These are phyloP conservation scores for Trachymyrmex septentrionalis DNA, from an alignment of 1,140 invertebrate genomes.

Conservation along the genomic window DNA sequence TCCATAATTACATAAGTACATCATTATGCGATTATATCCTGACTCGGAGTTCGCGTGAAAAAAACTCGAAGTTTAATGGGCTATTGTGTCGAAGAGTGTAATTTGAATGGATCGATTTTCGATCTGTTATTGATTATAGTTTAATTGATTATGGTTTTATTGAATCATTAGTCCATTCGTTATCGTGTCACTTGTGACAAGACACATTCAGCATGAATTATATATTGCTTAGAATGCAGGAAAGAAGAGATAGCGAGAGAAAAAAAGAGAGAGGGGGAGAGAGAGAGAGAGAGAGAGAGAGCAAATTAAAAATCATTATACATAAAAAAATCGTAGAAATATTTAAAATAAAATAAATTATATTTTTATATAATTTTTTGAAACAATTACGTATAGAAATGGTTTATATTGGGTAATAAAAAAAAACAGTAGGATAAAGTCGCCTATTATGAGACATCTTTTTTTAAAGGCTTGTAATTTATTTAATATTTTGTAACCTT, in stretches of 20 bases:
- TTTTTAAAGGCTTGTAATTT: no score
- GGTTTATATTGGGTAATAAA: neutral
- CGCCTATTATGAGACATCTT: no score
- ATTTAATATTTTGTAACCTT: no score
- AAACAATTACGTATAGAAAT: neutral
- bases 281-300: neutral
- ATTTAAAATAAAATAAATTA: neutral
- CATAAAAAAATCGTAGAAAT: neutral
- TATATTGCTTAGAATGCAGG: neutral
- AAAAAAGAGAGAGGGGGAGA: neutral
- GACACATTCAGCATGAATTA: neutral
- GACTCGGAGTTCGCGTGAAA: neutral
- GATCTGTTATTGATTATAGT: neutral
- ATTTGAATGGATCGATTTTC: neutral
- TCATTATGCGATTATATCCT: slow-evolving; percentile 24
- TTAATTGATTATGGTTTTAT: slow-evolving; percentile 35
- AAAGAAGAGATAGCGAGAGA: no score
- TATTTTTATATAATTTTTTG: slow-evolving; percentile 1
- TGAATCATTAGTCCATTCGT: neutral
- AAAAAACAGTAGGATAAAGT: neutral
- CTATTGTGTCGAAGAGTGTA: neutral
- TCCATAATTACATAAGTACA: slow-evolving; percentile 21
- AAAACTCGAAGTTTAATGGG: slow-evolving; percentile 23
- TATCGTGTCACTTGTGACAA: slow-evolving; percentile 17
- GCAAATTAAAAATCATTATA: neutral